Base-by-base conservation (phyloP, 1,140 invertebrate genomes). In the Ips nitidus region DNA sequence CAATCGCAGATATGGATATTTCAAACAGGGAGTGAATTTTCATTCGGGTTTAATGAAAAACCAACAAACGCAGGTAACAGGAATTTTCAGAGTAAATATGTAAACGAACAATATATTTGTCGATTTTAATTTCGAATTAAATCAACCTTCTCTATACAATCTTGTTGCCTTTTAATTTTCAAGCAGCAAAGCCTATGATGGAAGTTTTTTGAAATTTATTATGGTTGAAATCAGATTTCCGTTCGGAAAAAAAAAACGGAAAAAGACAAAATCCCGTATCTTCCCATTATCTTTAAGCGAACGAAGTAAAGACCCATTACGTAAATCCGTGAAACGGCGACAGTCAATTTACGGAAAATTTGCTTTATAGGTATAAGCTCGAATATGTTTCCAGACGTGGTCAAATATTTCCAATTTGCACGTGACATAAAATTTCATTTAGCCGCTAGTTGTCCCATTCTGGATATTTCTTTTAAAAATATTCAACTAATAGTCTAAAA, bases 321-420 rank as follows among this genome's bases (percentile, higher is more conserved):
- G 42, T 62, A 62, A 62, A 62, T 62, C 60, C 60, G 8, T 22
- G 60, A 62, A 39, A 37, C 37, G 60, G 60, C 39, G 60, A 52
- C 60, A 62, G 60, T 38, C 60, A 38, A 62, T 62, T 62, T 62
- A 52, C 37, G 60, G 60, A 47, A 50, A 62, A 62, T 62, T 62
- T 62, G 60, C 41, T 62, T 62, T 62, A 62, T 50, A 55, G 2
- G 38, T 59, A 59, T 38, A 59, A 8, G 38, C 41, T 8, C 8
- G 5, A 42, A 55, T 2, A 59, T 41, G 38, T 59, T 59, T 59
- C 38, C 41, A 42, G 41, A 42, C 38, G 1, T 6, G 57, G 57
- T 42, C 57, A 59, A 59, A 59, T 1, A 59, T 59, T 40, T 41
- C 8, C 41, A n/a, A 41, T 41, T 59, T 59, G 40, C 41, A 59